Conservation (phyloP, 2,797 vertebrate genomes). For the Buphagus erythrorhynchus region DNA sequence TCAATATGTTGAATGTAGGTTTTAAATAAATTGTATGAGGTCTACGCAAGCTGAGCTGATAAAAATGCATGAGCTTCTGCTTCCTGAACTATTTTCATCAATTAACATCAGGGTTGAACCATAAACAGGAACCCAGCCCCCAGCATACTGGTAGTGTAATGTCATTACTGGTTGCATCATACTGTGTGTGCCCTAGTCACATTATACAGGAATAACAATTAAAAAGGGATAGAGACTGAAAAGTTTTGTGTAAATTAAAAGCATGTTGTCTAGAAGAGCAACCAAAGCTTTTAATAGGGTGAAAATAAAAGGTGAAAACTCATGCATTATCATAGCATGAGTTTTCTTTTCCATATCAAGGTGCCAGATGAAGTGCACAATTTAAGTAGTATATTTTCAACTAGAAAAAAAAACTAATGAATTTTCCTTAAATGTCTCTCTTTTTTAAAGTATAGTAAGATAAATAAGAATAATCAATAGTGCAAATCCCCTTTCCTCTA, state of each 20-base stretch:
- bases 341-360: background rate
- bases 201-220: background rate
- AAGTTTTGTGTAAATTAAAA: background rate
- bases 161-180: background rate
- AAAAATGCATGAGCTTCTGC: conserved; percentile 29
- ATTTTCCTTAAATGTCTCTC: background rate
- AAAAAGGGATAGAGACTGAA: background rate
- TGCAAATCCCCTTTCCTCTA: background rate
- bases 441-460: background rate
- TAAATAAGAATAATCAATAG: background rate
- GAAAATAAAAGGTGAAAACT: background rate
- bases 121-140: background rate
- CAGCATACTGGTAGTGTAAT: background rate
- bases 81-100: conserved; percentile 26
- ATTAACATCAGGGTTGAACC: background rate
- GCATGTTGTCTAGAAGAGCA: background rate
- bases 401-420: background rate
- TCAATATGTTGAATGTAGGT: background rate
- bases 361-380: background rate
- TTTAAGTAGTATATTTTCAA: background rate
- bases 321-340: background rate
- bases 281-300: background rate
- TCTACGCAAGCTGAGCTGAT: conserved; percentile 12
- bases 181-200: background rate
- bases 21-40: background rate